Evolutionary conservation across 2,888 invertebrate genomes (phyloP).

Genomic region (Ectropis crepuscularia): DNA sequence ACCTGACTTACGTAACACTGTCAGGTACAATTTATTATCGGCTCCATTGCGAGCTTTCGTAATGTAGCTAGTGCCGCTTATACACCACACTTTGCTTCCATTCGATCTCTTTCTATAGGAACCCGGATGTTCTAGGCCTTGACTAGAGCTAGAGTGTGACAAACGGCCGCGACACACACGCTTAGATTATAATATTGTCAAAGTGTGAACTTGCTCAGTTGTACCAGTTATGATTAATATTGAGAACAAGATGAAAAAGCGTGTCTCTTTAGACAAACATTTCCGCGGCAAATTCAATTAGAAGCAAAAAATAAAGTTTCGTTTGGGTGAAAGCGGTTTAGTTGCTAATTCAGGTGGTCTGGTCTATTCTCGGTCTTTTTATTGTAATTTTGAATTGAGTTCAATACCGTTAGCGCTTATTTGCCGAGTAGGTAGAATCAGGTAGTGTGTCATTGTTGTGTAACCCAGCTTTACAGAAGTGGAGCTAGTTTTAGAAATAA

Average conservation of each 20-base stretch:
- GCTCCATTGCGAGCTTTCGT: conserved; percentile 78
- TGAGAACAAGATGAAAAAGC: conserved; percentile 20
- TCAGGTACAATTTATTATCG: conserved; percentile 80
- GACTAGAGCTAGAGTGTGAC: conserved; percentile 24
- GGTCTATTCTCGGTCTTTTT: conserved; percentile 20
- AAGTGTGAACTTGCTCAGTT: conserved; percentile 6
- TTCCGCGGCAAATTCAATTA: conserved; percentile 27
- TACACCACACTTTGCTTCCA: conserved; percentile 58
- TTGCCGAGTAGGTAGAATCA: conserved; percentile 6
- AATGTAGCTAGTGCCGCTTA: conserved; percentile 70
- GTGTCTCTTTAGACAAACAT: conserved; percentile 16
- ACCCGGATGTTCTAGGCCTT: conserved; percentile 54
- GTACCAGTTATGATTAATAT: conserved; percentile 10
- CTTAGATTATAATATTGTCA: conserved; percentile 5
- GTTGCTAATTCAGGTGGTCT: conserved; percentile 23
- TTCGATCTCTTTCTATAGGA: conserved; percentile 53
- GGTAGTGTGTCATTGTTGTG: conserved; percentile 8
- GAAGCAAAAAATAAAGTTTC: conserved; percentile 22
- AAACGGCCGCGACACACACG: conserved; percentile 15
- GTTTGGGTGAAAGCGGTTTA: conserved; percentile 34
- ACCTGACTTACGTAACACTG: conserved; percentile 76
- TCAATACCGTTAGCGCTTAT: conserved; percentile 19
- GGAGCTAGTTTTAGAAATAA: conserved; percentile 8
- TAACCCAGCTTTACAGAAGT: conserved; percentile 5
- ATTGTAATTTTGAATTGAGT: conserved; percentile 25